Evolutionary conservation across 2,888 invertebrate genomes (phyloP), one percentile per base, ranked within the genome.

Genomic region (Lasioglossum malachurum): DNA sequence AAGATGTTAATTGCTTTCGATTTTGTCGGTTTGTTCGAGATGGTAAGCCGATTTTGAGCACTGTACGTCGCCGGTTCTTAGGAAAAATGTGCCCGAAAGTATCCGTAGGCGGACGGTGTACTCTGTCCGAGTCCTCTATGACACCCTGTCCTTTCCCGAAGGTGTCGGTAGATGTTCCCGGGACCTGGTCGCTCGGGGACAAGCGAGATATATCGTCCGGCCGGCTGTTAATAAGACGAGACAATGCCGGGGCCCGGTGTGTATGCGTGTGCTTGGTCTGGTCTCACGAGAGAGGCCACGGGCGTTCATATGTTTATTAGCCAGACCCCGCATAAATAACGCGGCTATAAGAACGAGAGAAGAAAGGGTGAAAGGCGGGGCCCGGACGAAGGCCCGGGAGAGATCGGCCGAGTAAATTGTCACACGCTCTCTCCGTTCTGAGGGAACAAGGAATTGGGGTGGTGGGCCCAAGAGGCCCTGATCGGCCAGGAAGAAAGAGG

Each of bases 301-400:
- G 94, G 94, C 94, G 95, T 95, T 95, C 95, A 95, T 95, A 95
- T 95, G 95, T 95, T 95, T 95, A 95, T 95, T 95, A 95, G 95
- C 94, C 93, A 92, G 94, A 94, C 94, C 94, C 93, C 93, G 94
- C 94, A 95, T 95, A 95, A 95, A 95, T 95, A 95, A 95, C 94
- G 93, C 94, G 92, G 94, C 94, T 94, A 94, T 95, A 94, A 93
- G 92, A 92, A 92, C 86, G 91, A 88, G 86, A 83, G 90, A 91
- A 91, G 92, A 92, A 94, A 91, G 92, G 92, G 92, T 90, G 90
- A 92, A 91, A 89, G 89, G 83, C 77, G 84, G 80, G 73, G 67
- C 83, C 76, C 69, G 69, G 91, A 88, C 88, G 87, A 87, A 78
- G 84, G 81, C 88, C 89, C 87, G 23, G 91, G 89, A 90, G 91